Evolutionary conservation across 2,113 vertebrate genomes (phyloP).

Genomic region (Misgurnus mizolepis): DNA sequence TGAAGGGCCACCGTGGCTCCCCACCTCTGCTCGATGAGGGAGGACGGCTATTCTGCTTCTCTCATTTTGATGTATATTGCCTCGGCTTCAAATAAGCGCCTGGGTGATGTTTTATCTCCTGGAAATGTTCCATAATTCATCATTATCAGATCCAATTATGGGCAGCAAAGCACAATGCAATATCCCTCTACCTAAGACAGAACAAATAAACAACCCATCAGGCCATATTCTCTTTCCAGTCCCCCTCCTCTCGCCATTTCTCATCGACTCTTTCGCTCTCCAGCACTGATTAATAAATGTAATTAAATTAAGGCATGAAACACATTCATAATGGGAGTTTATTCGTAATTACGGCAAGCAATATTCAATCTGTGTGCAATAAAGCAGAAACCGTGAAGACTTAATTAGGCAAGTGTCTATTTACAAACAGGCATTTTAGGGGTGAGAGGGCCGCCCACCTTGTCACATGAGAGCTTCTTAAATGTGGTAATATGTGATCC

Average conservation of each 20-base stretch:
- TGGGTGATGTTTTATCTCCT: constrained; percentile 57
- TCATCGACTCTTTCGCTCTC: neutral
- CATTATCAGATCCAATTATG: constrained; percentile 62
- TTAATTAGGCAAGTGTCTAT: constrained; percentile 74
- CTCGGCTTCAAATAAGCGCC: constrained; percentile 53
- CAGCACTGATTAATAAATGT: constrained; percentile 70
- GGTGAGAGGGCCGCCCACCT: constrained; percentile 48
- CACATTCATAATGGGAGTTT: constrained; percentile 60
- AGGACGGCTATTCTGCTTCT: constrained; percentile 48
- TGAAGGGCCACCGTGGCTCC: constrained; percentile 44
- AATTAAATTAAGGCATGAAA: constrained; percentile 74
- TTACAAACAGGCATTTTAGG: constrained; percentile 52
- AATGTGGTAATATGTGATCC: constrained; percentile 61
- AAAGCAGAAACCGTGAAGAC: constrained; percentile 70
- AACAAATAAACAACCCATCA: constrained; percentile 63
- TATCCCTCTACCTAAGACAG: constrained; percentile 56
- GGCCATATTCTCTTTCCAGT: constrained; percentile 24
- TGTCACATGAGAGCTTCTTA: constrained; percentile 67
- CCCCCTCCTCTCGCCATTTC: constrained; percentile 16
- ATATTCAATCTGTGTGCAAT: constrained; percentile 64
- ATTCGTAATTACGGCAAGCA: constrained; percentile 70
- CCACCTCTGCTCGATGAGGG: constrained; percentile 40
- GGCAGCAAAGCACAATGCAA: constrained; percentile 57
- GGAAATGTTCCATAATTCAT: constrained; percentile 68
- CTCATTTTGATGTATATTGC: constrained; percentile 51